Evolutionary conservation across 2,797 vertebrate species (phyloP).

Genomic region (Loriculus beryllinus): DNA sequence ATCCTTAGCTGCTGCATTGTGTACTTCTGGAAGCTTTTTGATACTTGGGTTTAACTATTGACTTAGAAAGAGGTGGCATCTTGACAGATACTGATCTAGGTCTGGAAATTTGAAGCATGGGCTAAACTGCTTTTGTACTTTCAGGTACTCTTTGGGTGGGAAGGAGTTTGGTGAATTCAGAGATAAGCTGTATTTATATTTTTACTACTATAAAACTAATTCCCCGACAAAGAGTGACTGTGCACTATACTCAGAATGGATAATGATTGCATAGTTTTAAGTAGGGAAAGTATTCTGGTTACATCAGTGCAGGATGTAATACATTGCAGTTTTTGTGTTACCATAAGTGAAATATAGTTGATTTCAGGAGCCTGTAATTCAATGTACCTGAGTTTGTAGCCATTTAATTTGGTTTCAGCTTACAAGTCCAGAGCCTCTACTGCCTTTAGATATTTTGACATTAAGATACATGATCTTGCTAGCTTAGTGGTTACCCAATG

Average conservation of each 20-base stretch:
- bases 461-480: not conserved
- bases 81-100: not conserved
- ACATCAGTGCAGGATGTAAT: not conserved
- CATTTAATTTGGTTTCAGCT: not conserved
- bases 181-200: not conserved
- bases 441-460: not conserved
- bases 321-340: not conserved
- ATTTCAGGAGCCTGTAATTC: not conserved
- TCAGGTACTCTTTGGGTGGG: not conserved
- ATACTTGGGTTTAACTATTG: not conserved
- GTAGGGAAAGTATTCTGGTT: not conserved
- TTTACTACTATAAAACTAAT: not conserved
- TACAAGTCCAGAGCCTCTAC: not conserved
- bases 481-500: not conserved
- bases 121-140: not conserved
- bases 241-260: not conserved
- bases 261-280: not conserved
- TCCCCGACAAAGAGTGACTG: not conserved
- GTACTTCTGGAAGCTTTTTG: not conserved
- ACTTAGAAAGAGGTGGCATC: not conserved
- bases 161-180: not conserved
- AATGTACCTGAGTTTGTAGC: not conserved
- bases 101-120: not conserved
- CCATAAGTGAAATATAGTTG: not conserved
- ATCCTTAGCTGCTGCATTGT: not conserved